Evolutionary conservation across 2,888 invertebrate species (phyloP).

Genomic region (Eilema depressum): DNA sequence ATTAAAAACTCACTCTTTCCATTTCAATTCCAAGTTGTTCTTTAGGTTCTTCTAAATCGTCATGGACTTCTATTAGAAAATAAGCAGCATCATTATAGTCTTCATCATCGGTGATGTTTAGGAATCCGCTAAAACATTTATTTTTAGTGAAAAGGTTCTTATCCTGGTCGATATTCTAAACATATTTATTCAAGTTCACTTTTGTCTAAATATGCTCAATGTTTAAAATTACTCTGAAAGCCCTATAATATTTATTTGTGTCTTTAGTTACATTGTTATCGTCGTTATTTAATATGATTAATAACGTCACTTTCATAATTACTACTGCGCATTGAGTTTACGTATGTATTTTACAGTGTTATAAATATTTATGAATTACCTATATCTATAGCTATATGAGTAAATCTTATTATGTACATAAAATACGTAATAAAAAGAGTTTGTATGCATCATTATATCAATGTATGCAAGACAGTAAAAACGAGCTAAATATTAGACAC

Average conservation of each 20-base stretch:
- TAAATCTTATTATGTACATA: too few relatives aligned
- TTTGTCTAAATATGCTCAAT: conserved; percentile 37
- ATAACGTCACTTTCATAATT: conserved; percentile 36
- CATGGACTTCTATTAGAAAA: conserved; percentile 90
- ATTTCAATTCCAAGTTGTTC: conserved; percentile 93
- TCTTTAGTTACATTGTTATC: conserved; percentile 51
- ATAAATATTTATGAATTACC: neutral
- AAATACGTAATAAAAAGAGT: neutral
- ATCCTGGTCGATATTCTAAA: neutral
- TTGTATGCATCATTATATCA: neutral
- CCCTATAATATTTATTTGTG: conserved; percentile 48
- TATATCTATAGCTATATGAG: neutral
- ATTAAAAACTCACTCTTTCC: conserved; percentile 83
- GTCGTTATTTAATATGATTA: conserved; percentile 58
- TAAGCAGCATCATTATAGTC: conserved; percentile 86
- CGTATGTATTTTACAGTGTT: neutral
- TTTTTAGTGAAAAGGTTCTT: conserved; percentile 44
- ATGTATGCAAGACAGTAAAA: too few relatives aligned
- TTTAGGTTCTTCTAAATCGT: conserved; percentile 91
- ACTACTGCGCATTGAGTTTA: conserved; percentile 29
- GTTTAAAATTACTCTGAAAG: conserved; percentile 26
- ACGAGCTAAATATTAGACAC: neutral
- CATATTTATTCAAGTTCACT: neutral
- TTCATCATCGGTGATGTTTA: conserved; percentile 74
- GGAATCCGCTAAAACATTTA: conserved; percentile 58